A percentile compares a stretch with the other conserved stretches of the same genome.
Conservation (phyloP, 2,797 vertebrate species). For the Clarias platycephalus region DNA sequence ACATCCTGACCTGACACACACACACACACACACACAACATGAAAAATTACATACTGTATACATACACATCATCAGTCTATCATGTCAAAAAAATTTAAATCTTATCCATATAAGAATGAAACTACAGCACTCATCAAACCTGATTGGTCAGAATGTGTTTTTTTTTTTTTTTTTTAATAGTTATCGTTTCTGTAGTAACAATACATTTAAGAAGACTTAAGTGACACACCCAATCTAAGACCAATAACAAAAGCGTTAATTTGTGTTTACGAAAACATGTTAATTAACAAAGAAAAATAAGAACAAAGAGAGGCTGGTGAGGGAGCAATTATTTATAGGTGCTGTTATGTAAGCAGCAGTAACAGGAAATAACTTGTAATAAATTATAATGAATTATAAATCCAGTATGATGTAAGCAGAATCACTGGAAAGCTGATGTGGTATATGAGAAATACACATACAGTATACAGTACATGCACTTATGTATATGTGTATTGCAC, state of each 20-base stretch:
- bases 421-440: neutral
- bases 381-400: neutral
- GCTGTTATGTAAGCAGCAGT: neutral
- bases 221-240: neutral
- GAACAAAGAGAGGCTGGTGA: neutral
- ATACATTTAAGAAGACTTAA: neutral
- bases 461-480: neutral
- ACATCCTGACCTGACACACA: constrained; percentile 50
- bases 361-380: neutral
- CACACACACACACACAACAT: constrained; percentile 30
- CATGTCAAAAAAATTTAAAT: neutral
- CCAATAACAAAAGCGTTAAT: neutral
- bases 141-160: neutral
- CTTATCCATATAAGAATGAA: neutral
- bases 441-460: neutral
- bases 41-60: neutral
- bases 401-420: neutral
- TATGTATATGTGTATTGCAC: neutral
- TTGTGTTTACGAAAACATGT: neutral
- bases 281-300: neutral
- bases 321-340: neutral
- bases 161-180: neutral
- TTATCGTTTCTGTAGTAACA: neutral
- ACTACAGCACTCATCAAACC: neutral
- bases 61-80: neutral